Evolutionary conservation across 2,113 vertebrate genomes (phyloP), one percentile per base, ranked within the genome.

Genomic region (Verasper variegatus): DNA sequence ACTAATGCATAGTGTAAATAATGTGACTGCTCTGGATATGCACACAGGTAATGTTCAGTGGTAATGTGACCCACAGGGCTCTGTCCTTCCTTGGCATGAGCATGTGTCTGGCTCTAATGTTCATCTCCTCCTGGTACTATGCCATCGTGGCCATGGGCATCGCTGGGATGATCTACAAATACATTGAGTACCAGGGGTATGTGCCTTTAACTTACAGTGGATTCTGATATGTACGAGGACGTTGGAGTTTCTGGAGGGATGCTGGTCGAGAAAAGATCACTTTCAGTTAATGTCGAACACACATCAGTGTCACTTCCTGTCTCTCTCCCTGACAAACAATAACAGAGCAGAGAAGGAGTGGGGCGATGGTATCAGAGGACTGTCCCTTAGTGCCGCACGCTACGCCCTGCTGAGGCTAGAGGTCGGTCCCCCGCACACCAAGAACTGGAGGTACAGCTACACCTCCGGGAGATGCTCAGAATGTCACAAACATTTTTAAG

Each of bases 161-260:
- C n/a, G 98, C 98, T 20, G 97, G 97, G 86, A 97, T 99, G 97
- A 99, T 99, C 93, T 99, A 99, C 94, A 99, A 99, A 90, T 99
- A 99, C 93, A 99, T 99, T 26, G 98, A 99, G 78, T 99, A 98
- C 83, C 97, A 98, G 87, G 97, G 97, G 98, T 99, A 92, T 85
- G 97, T 96, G 21, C 14, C 76, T 62, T 70, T 54, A 42, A 45
- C 0, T 4, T 2, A 13, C 40, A 42, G 12, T 55, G 5, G 9
- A 56, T 65, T 55, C 11, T 49, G 17, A 20, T 17, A 51, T 51
- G 18, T 8, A 6, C 17, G 6, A 20, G 51, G 18, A 42, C 40
- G 10, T 10, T 52, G 49, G 11, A 1, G 2, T 37, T 61, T 37
- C 31, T 60, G 27, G 27, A 60, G 26, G 6, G 18, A 1, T 18